Conservation (phyloP, 2,888 invertebrate genomes). For the Apeira syringaria region DNA sequence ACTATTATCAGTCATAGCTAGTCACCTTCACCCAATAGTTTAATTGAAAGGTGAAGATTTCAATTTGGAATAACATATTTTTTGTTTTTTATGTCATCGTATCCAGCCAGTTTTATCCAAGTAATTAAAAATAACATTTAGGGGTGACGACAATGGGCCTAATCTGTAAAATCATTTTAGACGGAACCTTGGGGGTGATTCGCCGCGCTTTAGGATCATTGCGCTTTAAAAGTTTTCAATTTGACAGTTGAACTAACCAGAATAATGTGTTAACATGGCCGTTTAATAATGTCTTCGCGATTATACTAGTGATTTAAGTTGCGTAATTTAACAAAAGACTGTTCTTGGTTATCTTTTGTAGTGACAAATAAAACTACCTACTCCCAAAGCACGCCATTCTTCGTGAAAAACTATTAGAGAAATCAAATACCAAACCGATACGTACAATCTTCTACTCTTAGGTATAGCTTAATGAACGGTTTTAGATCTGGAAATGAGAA, state of each 20-base stretch:
- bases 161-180: slow-evolving; percentile 12
- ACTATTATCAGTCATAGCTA: too few species aligned
- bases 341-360: too few species aligned
- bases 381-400: too few species aligned
- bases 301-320: slow-evolving; percentile 5
- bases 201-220: slow-evolving; percentile 57
- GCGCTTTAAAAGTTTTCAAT: slow-evolving; percentile 39
- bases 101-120: background rate
- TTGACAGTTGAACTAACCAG: slow-evolving; percentile 22
- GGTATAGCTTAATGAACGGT: too few species aligned
- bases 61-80: background rate
- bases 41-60: too few species aligned
- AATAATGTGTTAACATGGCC: slow-evolving; percentile 7
- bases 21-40: too few species aligned
- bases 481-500: too few species aligned
- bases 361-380: too few species aligned
- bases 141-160: slow-evolving; percentile 7
- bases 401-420: too few species aligned
- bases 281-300: background rate
- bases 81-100: background rate
- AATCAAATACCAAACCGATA: too few species aligned
- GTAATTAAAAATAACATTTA: background rate
- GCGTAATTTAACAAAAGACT: too few species aligned
- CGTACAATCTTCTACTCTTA: too few species aligned
- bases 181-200: slow-evolving; percentile 56